phyloP scores from a whole-genome alignment of 2,113 vertebrate species.

The Hydrochoerus hydrochaeris region DNA sequence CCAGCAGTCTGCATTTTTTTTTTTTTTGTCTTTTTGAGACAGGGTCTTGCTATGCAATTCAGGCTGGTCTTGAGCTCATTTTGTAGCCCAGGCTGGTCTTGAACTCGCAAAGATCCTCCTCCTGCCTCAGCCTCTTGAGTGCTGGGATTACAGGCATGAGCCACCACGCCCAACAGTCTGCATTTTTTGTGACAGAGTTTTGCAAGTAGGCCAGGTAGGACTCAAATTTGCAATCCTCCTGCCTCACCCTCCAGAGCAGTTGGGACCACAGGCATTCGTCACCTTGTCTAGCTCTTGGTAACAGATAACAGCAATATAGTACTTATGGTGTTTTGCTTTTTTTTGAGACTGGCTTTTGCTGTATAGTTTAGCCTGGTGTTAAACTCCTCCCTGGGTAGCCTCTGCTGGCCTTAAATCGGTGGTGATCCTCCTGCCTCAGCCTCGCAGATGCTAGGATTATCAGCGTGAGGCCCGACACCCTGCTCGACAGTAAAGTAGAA shows the following conservation, averaged over 20 bases:
- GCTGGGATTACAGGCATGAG: not conserved
- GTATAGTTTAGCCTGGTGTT: not conserved
- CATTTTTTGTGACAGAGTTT: too few species aligned
- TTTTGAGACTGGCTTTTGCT: not conserved
- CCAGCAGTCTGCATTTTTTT: not conserved
- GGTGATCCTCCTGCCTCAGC: not conserved
- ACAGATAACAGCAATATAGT: not conserved
- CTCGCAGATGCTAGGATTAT: not conserved
- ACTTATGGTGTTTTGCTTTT: not conserved
- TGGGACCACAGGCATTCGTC: not conserved
- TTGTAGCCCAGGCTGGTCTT: not conserved
- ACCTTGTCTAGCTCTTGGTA: not conserved
- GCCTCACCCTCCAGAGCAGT: not conserved
- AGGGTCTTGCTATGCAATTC: not conserved
- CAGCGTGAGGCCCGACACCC: too few species aligned
- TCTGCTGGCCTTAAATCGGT: not conserved
- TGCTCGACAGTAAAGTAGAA: not conserved
- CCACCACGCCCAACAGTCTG: not conserved
- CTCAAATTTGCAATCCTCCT: not conserved
- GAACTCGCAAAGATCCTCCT: not conserved
- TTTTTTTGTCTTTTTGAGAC: too few species aligned
- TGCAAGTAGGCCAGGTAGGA: not conserved
- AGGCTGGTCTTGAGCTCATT: not conserved
- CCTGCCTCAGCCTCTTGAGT: not conserved
- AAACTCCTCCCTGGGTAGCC: not conserved